Conservation (phyloP, 2,113 vertebrate species). For the Jaculus jaculus region DNA sequence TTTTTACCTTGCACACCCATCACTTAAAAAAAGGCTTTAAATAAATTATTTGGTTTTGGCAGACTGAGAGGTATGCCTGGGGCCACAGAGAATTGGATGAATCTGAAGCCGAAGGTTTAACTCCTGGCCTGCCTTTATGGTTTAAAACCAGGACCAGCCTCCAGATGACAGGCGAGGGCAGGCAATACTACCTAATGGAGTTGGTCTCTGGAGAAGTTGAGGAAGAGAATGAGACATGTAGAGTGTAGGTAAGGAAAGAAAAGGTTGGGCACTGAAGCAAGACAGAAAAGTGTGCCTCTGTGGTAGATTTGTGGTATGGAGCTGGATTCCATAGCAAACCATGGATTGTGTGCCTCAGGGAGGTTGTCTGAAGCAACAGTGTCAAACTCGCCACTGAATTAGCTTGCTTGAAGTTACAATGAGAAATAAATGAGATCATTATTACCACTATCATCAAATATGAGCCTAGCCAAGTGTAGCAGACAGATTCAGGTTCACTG, state of each 20-base stretch:
- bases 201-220: background rate
- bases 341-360: background rate
- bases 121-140: background rate
- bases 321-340: background rate
- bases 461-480: no score
- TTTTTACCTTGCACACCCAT: background rate
- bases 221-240: background rate
- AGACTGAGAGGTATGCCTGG: background rate
- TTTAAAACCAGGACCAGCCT: background rate
- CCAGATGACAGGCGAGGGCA: background rate
- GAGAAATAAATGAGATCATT: background rate
- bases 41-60: background rate
- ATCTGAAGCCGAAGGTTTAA: background rate
- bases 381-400: background rate
- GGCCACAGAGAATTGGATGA: background rate
- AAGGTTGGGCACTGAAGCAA: background rate
- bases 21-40: background rate
- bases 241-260: background rate
- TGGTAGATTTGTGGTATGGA: background rate
- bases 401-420: background rate
- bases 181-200: background rate
- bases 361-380: background rate
- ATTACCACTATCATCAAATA: background rate
- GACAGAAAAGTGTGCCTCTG: background rate
- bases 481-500: no score